Base-by-base conservation (phyloP, 2,113 vertebrate genomes). In the Rhombomys opimus region DNA sequence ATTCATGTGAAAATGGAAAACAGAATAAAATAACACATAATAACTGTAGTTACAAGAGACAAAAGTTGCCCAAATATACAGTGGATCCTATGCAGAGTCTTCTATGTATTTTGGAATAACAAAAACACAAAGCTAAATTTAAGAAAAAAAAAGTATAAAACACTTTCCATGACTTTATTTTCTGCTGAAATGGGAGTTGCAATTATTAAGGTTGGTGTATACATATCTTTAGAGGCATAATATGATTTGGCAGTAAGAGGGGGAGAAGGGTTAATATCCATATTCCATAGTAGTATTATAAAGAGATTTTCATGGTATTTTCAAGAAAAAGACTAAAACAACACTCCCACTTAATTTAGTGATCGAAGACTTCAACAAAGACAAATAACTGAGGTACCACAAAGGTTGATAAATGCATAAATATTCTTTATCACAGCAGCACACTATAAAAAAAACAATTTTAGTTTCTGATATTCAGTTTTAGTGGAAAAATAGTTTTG, bases 41-140 rank as follows among this genome's bases (percentile, higher is more conserved):
- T 75, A 95, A 82, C 12, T n/a, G 30, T 23, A 87, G 90, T 85
- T 95, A 67, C 4, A 73, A 35, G 41, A 23, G 20, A 35, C 1
- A n/a, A 63, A 94, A 82, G 68, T 90, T 95, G 70, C 38, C 38
- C 59, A 93, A 67, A 93, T 85, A 15, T 67, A 68, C 57, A 86
- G 80, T 61, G 41, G 65, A 76, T 52, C 70, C 93, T 85, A 90
- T 76, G 73, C 23, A 85, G 22, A 80, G 38, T 14, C 25, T 89
- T 93, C 77, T 89, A 17, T 82, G 23, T 81, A 54, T 57, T 96
- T 88, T 85, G 59, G 32, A 73, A 68, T 38, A 73, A 89, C 38
- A 93, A 59, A 95, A 59, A 97, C 91, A 88, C 87, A 93, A 95
- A 95, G 96, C 15, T 97, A 32, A 86, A 70, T 97, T 88, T 84